phyloP scores from a whole-genome alignment of 2,113 vertebrate species.

The Lepisosteus osseus region DNA sequence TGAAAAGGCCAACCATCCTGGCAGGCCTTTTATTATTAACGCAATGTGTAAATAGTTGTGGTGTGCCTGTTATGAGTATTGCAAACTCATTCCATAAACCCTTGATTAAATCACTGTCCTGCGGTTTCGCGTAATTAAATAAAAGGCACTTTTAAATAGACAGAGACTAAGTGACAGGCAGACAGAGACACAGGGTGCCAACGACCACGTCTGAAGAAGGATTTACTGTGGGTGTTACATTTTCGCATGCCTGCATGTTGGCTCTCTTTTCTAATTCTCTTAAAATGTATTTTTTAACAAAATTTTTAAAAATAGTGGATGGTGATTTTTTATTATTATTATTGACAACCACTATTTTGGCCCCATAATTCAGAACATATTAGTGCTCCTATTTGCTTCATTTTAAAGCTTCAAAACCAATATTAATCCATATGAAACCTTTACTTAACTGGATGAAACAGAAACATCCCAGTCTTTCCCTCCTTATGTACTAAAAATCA shows the following conservation, averaged over 20 bases:
- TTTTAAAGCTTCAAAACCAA: no score
- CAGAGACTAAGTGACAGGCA: conserved; percentile 53
- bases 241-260: conserved; percentile 10
- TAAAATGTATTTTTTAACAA: not conserved
- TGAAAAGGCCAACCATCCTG: conserved; percentile 53
- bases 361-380: no score
- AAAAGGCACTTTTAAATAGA: conserved; percentile 45
- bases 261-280: not conserved
- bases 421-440: no score
- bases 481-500: no score
- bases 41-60: conserved; percentile 71
- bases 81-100: conserved; percentile 60
- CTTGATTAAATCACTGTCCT: conserved; percentile 57
- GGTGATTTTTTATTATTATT: conserved; percentile 13
- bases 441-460: no score
- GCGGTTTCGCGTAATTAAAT: conserved; percentile 56
- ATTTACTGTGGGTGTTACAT: conserved; percentile 37
- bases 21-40: conserved; percentile 60
- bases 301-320: conserved; percentile 6
- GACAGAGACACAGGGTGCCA: conserved; percentile 38
- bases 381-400: no score
- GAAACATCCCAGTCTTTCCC: no score
- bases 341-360: no score
- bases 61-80: conserved; percentile 54
- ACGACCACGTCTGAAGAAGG: conserved; percentile 50